Evolutionary conservation across 2,797 vertebrate genomes (phyloP).

Genomic region (Phrynocephalus vlangalii): DNA sequence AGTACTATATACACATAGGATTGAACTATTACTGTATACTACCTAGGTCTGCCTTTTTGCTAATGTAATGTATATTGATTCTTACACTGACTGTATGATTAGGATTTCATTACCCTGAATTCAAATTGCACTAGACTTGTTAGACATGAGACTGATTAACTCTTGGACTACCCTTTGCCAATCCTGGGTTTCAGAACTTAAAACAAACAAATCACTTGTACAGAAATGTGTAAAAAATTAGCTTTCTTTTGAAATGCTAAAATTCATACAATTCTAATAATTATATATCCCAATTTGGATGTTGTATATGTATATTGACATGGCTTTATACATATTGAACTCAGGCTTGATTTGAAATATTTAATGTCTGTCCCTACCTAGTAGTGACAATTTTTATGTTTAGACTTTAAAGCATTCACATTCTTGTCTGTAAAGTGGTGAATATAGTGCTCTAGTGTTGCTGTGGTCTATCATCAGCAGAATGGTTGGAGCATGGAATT

Average conservation of each 20-base stretch:
- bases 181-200: conserved; percentile 44
- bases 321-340: conserved; percentile 59
- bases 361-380: conserved; percentile 62
- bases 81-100: conserved; percentile 49
- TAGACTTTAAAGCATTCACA: conserved; percentile 60
- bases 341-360: conserved; percentile 72
- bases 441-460: conserved; percentile 60
- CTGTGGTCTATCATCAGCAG: conserved; percentile 52
- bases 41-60: conserved; percentile 51
- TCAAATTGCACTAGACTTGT: conserved; percentile 43
- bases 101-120: conserved; percentile 46
- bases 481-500: conserved; percentile 68
- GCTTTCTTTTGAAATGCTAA: conserved; percentile 33
- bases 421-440: conserved; percentile 58
- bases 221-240: conserved; percentile 29
- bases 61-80: conserved; percentile 42
- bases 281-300: conserved; percentile 62
- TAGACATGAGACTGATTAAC: conserved; percentile 44
- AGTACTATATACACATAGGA: neutral
- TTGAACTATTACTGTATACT: conserved; percentile 30
- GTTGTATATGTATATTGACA: conserved; percentile 68
- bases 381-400: conserved; percentile 63
- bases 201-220: conserved; percentile 11
- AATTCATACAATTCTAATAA: conserved; percentile 46
- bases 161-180: conserved; percentile 44